Evolutionary conservation across 2,113 vertebrate genomes (phyloP).

Genomic region (Vulpes lagopus): DNA sequence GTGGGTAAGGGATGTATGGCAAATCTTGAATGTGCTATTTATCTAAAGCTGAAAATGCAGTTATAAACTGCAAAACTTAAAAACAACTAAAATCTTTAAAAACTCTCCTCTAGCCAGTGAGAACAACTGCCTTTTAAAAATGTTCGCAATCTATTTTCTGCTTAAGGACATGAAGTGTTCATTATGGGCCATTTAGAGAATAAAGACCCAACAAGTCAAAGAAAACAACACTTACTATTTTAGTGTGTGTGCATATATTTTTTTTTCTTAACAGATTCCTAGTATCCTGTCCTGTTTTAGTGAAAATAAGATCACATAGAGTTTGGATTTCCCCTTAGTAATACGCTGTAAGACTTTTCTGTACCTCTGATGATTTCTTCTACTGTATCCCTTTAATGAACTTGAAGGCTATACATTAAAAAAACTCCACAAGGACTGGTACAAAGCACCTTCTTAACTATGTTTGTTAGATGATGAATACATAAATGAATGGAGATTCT

Average conservation of each 20-base stretch:
- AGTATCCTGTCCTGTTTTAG: background rate
- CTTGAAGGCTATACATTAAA: background rate
- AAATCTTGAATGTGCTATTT: background rate
- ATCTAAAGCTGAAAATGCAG: background rate
- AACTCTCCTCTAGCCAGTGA: background rate
- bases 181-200: background rate
- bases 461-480: background rate
- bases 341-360: background rate
- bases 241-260: background rate
- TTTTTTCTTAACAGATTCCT: background rate
- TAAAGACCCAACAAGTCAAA: background rate
- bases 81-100: background rate
- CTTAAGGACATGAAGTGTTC: background rate
- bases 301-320: background rate
- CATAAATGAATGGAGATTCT: background rate
- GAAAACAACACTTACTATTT: background rate
- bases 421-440: background rate
- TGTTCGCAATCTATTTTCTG: background rate
- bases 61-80: background rate
- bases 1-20: rapidly evolving
- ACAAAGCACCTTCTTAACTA: background rate
- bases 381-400: background rate
- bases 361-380: too few relatives aligned
- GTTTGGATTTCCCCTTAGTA: background rate
- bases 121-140: background rate